A percentile compares a stretch with the other conserved stretches of the same genome.
These are phyloP conservation scores for Bedellia somnulentella DNA, from an alignment of 2,888 invertebrate species.

Conservation along the genomic window DNA sequence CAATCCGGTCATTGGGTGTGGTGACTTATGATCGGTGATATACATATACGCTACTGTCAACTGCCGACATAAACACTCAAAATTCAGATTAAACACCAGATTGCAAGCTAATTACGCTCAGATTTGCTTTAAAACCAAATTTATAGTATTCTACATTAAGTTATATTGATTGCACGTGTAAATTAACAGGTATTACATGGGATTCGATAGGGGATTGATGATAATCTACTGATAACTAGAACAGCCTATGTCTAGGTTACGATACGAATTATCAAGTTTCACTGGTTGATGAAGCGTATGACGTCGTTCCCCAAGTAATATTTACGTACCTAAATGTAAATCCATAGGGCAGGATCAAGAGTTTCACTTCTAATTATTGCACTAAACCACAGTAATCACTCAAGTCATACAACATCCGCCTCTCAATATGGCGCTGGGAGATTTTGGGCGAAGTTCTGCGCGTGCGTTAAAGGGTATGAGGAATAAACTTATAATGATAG, in stretches of 20 bases:
- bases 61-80: slow-evolving; percentile 64
- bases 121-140: slow-evolving; percentile 80
- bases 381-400: slow-evolving; percentile 58
- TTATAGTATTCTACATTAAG: slow-evolving; percentile 74
- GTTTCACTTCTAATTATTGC: slow-evolving; percentile 59
- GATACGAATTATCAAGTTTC: slow-evolving; percentile 36
- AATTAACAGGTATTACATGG: slow-evolving; percentile 68
- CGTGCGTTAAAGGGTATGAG: slow-evolving; percentile 56
- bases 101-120: slow-evolving; percentile 62
- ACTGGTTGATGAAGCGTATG: slow-evolving; percentile 21
- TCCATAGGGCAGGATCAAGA: slow-evolving; percentile 61
- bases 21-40: slow-evolving; percentile 65
- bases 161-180: slow-evolving; percentile 65
- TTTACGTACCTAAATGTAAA: slow-evolving; percentile 62
- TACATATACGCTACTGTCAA: slow-evolving; percentile 67
- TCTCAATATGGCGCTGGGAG: slow-evolving; percentile 75
- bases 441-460: slow-evolving; percentile 62
- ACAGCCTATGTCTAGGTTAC: slow-evolving; percentile 67
- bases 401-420: slow-evolving; percentile 70
- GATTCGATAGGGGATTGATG: slow-evolving; percentile 63
- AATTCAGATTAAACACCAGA: slow-evolving; percentile 63
- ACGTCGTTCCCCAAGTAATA: too few species aligned
- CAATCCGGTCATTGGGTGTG: slow-evolving; percentile 66
- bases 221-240: slow-evolving; percentile 65
- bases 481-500: too few species aligned